Base-by-base conservation (phyloP, 2,113 vertebrate genomes). In the Oncorhynchus masou region DNA sequence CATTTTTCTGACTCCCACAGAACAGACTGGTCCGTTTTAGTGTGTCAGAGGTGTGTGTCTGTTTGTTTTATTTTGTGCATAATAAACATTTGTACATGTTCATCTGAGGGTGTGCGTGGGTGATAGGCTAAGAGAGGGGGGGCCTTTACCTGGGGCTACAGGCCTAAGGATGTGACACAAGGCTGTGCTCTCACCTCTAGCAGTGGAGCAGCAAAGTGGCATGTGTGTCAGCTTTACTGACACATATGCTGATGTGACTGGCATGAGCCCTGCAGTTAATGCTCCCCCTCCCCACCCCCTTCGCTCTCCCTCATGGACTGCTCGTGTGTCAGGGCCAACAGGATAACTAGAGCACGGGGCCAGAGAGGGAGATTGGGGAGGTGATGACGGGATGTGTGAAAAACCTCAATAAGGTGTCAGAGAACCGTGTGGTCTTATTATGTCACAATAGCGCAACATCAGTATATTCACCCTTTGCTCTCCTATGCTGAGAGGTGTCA, bases 161-260 rank as follows among this genome's bases (percentile, higher is more conserved):
- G 39, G 9, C 11, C 39, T 45, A 45, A 45, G 9, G 39, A 45
- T 45, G 39, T 45, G 39, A 45, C 39, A 45, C 87, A 84, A 85
- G 85, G 88, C 19, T 68, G 83, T 83, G 77, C 80, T 79, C 84
- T 79, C 84, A 74, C 86, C 83, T 71, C 77, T 65, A 45, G 9
- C 85, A 68, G 84, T 31, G 76, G 74, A 74, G 69, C 69, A 66
- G 67, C 39, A 45, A 11, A 45, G 39, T 45, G 39, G 39, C 39
- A 11, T 84, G 78, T 79, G 75, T 84, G 89, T 89, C 90, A 87
- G 76, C 84, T 77, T 85, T 77, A 87, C 75, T 91, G 90, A 89
- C 80, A 88, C 83, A 74, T 45, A 45, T 81, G 84, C 79, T 83
- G 74, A 91, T 88, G 79, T 86, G 85, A 87, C 79, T 87, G 88